Base-by-base conservation (phyloP, 1,140 invertebrate species). In the Chelonus insularis region DNA sequence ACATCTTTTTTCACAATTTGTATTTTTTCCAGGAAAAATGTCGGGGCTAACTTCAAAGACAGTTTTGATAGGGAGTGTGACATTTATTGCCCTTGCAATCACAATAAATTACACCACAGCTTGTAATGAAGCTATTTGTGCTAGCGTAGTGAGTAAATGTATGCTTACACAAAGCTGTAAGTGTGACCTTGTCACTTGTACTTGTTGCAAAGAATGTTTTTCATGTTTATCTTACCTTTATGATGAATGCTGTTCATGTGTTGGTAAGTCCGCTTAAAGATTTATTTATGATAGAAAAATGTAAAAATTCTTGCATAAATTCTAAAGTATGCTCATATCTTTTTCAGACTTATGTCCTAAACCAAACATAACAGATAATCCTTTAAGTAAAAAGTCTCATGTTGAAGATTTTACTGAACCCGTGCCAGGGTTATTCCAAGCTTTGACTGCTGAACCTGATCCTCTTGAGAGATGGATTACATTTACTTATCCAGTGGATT, bases 111-210 rank as follows among this genome's bases (percentile, higher is more conserved):
- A 65, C 47, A 68, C 70, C 21, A 67, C 73, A 43, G 78, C 75
- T 32, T 95, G 93, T 76, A 95, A 96, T 79, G 91, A 96, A 80
- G 91, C 91, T 9, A 88, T 96, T 55, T 96, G 94, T 82, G 93
- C 91, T 1, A 95, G 93, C 71, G 90, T 96, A 20, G 96, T 97
- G 3, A 96, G 93, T 74, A 97, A 97, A 81, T 98, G 95, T 75
- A 92, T 97, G 87, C 84, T 98, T 32, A 96, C 94, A 11, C 92
- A 96, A 72, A 93, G 93, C 20, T 98, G 96, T 81, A 96, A 96
- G 77, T 97, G 95, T 80, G 93, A 96, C 74, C 82, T 94, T 66
- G 78, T 79, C 63, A 90, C 89, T 66, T 95, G 93, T 74, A 91
- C 92, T 16, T 97, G 96, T 72, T 97, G 93, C 81, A 92, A 92